Evolutionary conservation across 2,113 vertebrate genomes (phyloP), one percentile per base, ranked within the genome.

Genomic region (Falco punctatus): DNA sequence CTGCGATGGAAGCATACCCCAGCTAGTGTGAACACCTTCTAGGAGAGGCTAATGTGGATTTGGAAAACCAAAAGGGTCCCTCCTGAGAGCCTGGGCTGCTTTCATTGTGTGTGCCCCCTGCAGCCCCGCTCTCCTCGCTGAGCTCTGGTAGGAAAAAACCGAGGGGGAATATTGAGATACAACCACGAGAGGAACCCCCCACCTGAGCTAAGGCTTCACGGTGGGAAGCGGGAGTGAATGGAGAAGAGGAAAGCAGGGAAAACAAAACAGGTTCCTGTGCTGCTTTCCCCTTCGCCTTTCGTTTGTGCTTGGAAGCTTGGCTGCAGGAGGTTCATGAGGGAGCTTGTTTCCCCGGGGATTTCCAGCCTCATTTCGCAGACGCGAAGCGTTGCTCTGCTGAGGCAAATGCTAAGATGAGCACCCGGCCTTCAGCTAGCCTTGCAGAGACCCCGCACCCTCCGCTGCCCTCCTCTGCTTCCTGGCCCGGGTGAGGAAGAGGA

Each of bases 301-400:
- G 0, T 61, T 62, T 40, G 30, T n/a, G 71, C 32, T 91, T 4
- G 4, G 65, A 69, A 51, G 15, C 13, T 54, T 9, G 0, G 64
- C 73, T 70, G 73, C 0, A 0, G 84, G 79, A 91, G 32, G 64
- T 38, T 86, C 28, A 0, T 18, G 79, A 90, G 84, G 58, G 71
- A 91, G 59, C 11, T 83, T 21, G 40, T 86, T 78, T 21, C 11
- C 62, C 58, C 1, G 92, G 91, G 95, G 82, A 90, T 93, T 96
- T 94, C 95, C 97, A 95, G 58, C 38, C 78, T 66, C 6, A 0
- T 14, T 82, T 57, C 81, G 46, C 81, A 94, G 80, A 88, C 2
- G 10, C 52, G 54, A 24, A 81, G 40, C 2, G 15, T 52, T 88
- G 64, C 27, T 16, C 79, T 40, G 23, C 30, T 40, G 10, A 15